A percentile compares a stretch with the other conserved stretches of the same genome.
These are phyloP conservation scores for Lordiphosa clarofinis DNA, from an alignment of 1,140 invertebrate species.

Conservation along the genomic window DNA sequence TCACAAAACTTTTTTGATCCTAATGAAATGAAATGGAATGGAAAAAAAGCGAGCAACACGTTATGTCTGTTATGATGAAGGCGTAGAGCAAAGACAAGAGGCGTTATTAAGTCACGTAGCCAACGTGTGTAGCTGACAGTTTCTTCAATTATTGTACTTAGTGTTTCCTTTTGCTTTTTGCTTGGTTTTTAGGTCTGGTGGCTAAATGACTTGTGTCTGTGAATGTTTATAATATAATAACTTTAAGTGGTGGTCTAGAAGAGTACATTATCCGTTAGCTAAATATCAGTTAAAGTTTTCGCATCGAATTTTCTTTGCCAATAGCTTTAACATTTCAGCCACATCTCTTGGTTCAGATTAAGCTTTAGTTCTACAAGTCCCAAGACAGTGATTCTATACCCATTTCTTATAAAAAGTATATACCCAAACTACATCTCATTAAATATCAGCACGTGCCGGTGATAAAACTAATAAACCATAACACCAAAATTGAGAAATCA, in stretches of 20 bases:
- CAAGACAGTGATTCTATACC: not conserved
- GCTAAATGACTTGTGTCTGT: constrained; percentile 25
- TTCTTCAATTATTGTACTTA: constrained; percentile 74
- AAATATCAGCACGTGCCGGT: constrained; percentile 30
- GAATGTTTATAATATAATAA: constrained; percentile 16
- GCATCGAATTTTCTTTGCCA: no score
- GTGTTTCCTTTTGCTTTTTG: constrained; percentile 61
- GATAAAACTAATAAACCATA: constrained; percentile 50
- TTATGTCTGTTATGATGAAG: constrained; percentile 17
- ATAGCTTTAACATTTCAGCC: no score
- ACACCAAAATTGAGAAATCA: constrained; percentile 40
- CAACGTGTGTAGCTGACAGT: constrained; percentile 67
- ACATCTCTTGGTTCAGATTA: no score
- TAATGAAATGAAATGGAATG: constrained; percentile 51
- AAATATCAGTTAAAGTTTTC: no score
- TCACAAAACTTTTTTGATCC: constrained; percentile 26
- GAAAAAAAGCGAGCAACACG: constrained; percentile 19
- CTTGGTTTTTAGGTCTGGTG: no score
- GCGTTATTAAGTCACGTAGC: constrained; percentile 73
- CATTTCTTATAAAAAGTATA: not conserved
- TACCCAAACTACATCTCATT: not conserved
- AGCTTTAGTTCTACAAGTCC: no score
- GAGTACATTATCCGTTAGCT: no score
- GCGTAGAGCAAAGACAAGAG: constrained; percentile 39
- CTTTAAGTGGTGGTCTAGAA: constrained; percentile 1